These are phyloP conservation scores for Nymphalis c-album DNA, from an alignment of 2,888 invertebrate species.

Conservation along the genomic window DNA sequence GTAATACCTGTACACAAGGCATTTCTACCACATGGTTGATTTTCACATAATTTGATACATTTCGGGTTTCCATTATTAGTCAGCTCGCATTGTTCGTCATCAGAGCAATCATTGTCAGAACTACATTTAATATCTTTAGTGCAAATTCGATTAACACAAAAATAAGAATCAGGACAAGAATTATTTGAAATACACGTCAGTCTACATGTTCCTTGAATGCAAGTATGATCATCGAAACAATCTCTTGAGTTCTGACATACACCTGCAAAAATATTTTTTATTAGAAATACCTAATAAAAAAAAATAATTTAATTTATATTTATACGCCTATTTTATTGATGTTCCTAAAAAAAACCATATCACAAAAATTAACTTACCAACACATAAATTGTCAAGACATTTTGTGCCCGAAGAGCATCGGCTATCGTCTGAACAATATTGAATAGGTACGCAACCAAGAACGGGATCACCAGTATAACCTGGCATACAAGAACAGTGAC, in stretches of 20 bases:
- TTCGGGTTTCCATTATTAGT: constrained; percentile 87
- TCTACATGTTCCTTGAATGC: constrained; percentile 92
- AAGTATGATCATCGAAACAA: constrained; percentile 92
- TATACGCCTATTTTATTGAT: not conserved
- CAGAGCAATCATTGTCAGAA: constrained; percentile 86
- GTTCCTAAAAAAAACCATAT: not conserved
- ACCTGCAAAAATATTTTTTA: constrained; percentile 69
- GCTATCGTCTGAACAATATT: constrained; percentile 89
- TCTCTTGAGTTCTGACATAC: constrained; percentile 90
- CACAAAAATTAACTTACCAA: constrained; percentile 76
- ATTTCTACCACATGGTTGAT: constrained; percentile 89
- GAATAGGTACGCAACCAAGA: constrained; percentile 90
- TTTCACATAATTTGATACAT: constrained; percentile 88
- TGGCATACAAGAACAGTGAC: constrained; percentile 90
- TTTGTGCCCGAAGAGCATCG: constrained; percentile 93
- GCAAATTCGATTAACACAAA: constrained; percentile 91
- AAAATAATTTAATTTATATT: constrained; percentile 3
- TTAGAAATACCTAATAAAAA: not conserved
- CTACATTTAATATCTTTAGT: constrained; percentile 90
- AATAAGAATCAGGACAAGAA: constrained; percentile 92
- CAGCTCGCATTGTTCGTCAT: constrained; percentile 86
- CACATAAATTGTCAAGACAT: constrained; percentile 91
- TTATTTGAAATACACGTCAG: constrained; percentile 89
- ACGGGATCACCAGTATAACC: constrained; percentile 94
- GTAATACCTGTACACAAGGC: constrained; percentile 88